These are phyloP conservation scores for Potamarius usumacintae DNA, from an alignment of 2,113 vertebrate species.

Conservation along the genomic window DNA sequence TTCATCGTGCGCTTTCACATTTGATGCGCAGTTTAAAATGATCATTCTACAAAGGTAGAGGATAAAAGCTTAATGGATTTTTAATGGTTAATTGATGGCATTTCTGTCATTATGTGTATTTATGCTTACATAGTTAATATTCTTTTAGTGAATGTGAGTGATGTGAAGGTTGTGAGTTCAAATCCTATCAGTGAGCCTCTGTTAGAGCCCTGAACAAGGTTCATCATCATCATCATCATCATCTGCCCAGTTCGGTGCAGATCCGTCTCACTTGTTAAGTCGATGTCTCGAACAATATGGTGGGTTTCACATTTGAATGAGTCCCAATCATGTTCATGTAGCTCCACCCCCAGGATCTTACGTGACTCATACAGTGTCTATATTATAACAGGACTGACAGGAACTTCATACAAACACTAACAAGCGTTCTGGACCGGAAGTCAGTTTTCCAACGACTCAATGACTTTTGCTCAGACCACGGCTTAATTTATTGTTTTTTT, in stretches of 20 bases:
- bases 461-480: neutral
- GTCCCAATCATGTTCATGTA: neutral
- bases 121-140: neutral
- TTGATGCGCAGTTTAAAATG: neutral
- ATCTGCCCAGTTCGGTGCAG: neutral
- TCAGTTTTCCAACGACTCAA: neutral
- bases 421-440: neutral
- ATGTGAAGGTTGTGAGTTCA: neutral
- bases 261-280: neutral
- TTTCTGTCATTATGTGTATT: neutral
- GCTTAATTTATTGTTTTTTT: neutral
- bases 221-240: neutral
- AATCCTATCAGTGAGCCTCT: neutral
- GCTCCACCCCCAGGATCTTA: neutral
- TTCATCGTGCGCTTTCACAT: neutral
- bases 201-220: neutral
- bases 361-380: neutral
- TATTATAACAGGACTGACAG: neutral
- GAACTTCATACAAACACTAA: neutral
- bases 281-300: no score
- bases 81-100: neutral
- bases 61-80: neutral
- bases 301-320: neutral
- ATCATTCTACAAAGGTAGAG: neutral
- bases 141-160: neutral